These are phyloP conservation scores for Smittia aterrima DNA, from an alignment of 2,888 invertebrate genomes.

Conservation along the genomic window DNA sequence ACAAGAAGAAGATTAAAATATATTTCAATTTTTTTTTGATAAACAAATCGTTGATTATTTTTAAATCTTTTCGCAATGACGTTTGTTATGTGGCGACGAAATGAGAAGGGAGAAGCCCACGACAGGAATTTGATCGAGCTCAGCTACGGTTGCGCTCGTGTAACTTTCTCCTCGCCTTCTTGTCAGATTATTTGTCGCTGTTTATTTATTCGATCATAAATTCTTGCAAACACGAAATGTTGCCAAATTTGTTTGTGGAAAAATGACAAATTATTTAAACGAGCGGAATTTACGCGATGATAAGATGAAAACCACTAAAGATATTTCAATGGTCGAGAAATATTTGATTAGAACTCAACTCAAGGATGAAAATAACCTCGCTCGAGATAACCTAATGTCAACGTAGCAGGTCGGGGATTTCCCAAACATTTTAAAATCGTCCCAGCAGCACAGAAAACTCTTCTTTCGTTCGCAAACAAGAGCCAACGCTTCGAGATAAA, in stretches of 20 bases:
- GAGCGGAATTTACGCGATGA: too few species aligned
- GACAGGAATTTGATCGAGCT: conserved; percentile 17
- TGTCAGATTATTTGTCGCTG: too few species aligned
- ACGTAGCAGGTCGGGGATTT: not conserved
- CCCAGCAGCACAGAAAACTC: conserved; percentile 1
- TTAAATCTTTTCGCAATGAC: conserved; percentile 35
- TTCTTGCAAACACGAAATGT: too few species aligned
- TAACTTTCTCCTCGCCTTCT: not conserved
- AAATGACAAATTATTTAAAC: too few species aligned
- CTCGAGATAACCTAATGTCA: too few species aligned
- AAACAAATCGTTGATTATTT: conserved; percentile 40
- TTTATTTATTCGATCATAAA: too few species aligned
- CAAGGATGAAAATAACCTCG: too few species aligned
- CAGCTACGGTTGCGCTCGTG: conserved; percentile 20
- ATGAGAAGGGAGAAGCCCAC: not conserved
- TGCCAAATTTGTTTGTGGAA: too few species aligned
- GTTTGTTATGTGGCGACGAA: conserved; percentile 12
- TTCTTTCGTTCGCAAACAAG: not conserved
- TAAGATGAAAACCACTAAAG: too few species aligned
- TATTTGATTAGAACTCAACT: too few species aligned
- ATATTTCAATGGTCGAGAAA: too few species aligned
- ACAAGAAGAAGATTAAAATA: conserved; percentile 10
- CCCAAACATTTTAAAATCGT: conserved; percentile 15
- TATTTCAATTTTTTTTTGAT: conserved; percentile 30
- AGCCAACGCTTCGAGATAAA: conserved; percentile 8